These are phyloP conservation scores for Gobionotothen gibberifrons DNA, from an alignment of 2,797 vertebrate species.

Conservation along the genomic window DNA sequence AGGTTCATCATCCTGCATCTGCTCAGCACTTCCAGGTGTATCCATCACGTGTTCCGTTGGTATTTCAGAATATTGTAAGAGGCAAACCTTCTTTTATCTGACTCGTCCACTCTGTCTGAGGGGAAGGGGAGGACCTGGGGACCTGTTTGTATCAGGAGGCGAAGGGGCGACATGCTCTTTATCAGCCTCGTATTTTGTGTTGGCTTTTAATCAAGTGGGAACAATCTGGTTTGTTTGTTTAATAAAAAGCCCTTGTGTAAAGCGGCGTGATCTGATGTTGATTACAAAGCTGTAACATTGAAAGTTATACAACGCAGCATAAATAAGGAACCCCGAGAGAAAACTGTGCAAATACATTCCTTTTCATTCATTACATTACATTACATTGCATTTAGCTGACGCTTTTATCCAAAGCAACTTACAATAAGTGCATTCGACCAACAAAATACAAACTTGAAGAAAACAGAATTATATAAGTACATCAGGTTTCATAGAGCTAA, in stretches of 20 bases:
- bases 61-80: slow-evolving; percentile 4
- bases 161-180: slow-evolving; percentile 20
- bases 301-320: background rate
- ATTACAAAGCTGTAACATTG: slow-evolving; percentile 34
- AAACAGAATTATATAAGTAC: too few relatives aligned
- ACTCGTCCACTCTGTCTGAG: slow-evolving; percentile 11
- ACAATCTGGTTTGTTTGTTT: slow-evolving; percentile 40
- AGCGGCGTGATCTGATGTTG: slow-evolving; percentile 29
- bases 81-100: background rate
- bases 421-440: too few relatives aligned
- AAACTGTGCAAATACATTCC: background rate
- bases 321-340: slow-evolving; percentile 4
- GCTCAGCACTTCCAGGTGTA: background rate
- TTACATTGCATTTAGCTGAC: too few relatives aligned
- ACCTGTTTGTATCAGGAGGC: slow-evolving; percentile 27
- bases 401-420: too few relatives aligned
- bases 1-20: slow-evolving; percentile 1
- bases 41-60: slow-evolving; percentile 24
- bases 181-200: slow-evolving; percentile 27
- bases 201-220: slow-evolving; percentile 25
- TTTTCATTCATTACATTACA: slow-evolving; percentile 10
- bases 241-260: slow-evolving; percentile 41
- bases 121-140: slow-evolving; percentile 10
- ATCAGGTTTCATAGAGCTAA: too few relatives aligned
- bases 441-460: too few relatives aligned